Evolutionary conservation across 2,888 invertebrate species (phyloP), one percentile per base, ranked within the genome.

Genomic region (Drosophila kuntzei): DNA sequence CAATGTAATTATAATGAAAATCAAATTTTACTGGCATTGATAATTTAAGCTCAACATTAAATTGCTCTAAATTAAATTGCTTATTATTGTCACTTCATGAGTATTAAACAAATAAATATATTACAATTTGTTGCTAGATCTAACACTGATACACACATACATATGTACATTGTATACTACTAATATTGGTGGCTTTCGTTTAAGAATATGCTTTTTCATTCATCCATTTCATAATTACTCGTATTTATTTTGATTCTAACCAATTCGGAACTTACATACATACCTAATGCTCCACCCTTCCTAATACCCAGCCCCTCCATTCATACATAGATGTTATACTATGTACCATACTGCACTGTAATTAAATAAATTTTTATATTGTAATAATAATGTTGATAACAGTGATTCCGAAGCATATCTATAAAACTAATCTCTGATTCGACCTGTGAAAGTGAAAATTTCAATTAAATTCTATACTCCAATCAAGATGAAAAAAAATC

Each of bases 371-470:
- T 16, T 22, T 53, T 41, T n/a, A 27, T 29, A 39, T 29, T 7
- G 20, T 39, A 47, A 37, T 39, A 32, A 41, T 51, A 37, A 41
- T 41, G 27, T 53, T 41, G 29, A 53, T 14, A 41, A 29, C 41
- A 53, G 41, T 53, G n/a, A 41, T 18, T 16, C 2, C 20, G 11
- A 11, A 18, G 18, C 11, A 18, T 12, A 39, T 18, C 0, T 22
- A 41, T 8, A 20, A 39, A 20, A n/a, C 22, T 12, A 12, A 41
- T 41, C 12, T 12, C 20, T 20, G 11, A 41, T 12, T 5, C 18
- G 39, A 39, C 9, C 9, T 39, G 39, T 18, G 6, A 7, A 36
- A 14, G 14, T 14, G 1, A 11, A 20, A 18, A 20, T 20, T 39
- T 12, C 11, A 34, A n/a, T n/a, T 32, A 3, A 4, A 12, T 32